Percentiles rank a stretch among this genome's conserved stretches.
phyloP scores from a whole-genome alignment of 2,797 vertebrate genomes.

The Prunella strophiata region DNA sequence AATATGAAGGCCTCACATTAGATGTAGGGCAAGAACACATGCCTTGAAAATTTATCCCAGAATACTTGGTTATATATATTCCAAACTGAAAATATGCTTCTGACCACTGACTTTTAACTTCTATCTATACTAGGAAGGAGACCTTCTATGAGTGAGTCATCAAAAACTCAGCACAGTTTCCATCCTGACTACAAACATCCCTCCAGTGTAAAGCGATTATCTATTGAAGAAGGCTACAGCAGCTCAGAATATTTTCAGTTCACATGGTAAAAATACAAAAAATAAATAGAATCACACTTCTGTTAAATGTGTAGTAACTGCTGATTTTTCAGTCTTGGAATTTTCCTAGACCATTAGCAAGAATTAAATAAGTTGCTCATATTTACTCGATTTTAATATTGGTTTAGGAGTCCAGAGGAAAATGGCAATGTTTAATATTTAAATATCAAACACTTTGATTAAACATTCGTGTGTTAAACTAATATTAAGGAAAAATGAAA shows the following conservation, averaged over 20 bases:
- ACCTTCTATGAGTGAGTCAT: background rate
- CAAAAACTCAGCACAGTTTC: background rate
- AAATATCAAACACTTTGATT: constrained; percentile 41
- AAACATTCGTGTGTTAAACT: constrained; percentile 27
- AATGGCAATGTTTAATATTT: constrained; percentile 38
- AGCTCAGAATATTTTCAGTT: background rate
- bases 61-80: background rate
- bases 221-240: background rate
- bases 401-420: constrained; percentile 20
- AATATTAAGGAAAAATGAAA: constrained; percentile 19
- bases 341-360: constrained; percentile 10
- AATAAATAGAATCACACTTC: background rate
- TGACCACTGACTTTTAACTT: background rate
- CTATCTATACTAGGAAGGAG: background rate
- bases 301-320: background rate
- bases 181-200: background rate
- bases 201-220: background rate
- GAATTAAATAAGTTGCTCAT: background rate
- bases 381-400: constrained; percentile 41
- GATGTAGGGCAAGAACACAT: background rate
- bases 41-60: background rate
- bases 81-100: background rate
- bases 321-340: background rate
- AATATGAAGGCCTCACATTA: background rate
- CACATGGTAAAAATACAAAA: background rate